Evolutionary conservation across 2,113 vertebrate species (phyloP), one percentile per base, ranked within the genome.

Genomic region (Neoarius graeffei): DNA sequence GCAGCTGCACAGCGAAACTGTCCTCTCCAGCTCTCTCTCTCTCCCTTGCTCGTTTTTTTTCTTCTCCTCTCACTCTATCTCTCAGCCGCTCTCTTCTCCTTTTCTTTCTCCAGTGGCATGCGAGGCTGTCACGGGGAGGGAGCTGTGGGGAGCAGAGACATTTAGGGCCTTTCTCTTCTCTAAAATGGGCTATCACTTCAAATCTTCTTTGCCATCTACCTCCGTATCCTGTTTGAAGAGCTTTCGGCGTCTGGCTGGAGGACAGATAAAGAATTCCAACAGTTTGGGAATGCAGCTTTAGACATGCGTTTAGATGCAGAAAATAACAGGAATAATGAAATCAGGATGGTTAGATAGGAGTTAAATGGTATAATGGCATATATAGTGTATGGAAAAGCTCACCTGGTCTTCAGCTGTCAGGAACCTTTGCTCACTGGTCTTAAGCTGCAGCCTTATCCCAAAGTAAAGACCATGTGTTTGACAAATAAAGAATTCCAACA

Each of bases 1-100:
- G 97, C 97, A 97, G 97, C 97, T 98, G 97, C 96, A 96, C 94
- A 94, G 96, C 96, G 95, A 96, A 95, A 96, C 95, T 93, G 94
- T 93, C 94, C 90, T 90, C 92, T 92, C 92, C 85, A 94, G 93
- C 93, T 94, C 91, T 94, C 94, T 94, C 94, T 57, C 85, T 88
- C 85, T 93, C 92, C 90, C 92, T 86, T 56, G 66, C 52, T 84
- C 52, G 93, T 92, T 92, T 94, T 90, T 91, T 91, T 85, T 93
- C 92, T 93, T 92, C 93, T 66, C 76, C 54, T n/a, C 88, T 87
- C 86, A 83, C 59, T 90, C 86, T 82, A 74, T 85, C 84, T 88
- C 83, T 30, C 85, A 93, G 93, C 85, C 91, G 89, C 92, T 90
- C 91, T 89, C 85, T 89, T 88, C 73, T 89, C 71, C 88, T 87